Conservation (phyloP, 2,797 vertebrate species). For the Cuculus canorus region DNA sequence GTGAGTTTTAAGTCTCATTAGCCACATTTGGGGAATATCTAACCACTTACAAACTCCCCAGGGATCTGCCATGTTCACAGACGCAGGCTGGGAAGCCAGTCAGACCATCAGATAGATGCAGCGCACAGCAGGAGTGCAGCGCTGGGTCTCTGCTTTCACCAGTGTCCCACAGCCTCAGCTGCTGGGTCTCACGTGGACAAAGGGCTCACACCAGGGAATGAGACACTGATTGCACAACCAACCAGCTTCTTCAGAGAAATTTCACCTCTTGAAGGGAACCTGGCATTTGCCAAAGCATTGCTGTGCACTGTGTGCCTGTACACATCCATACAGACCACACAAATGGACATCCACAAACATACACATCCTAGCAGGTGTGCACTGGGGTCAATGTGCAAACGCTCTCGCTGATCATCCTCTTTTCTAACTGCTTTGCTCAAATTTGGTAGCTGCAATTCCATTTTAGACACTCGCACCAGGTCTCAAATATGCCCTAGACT, state of each 20-base stretch:
- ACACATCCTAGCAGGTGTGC: neutral
- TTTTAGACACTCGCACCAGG: neutral
- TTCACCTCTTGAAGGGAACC: neutral
- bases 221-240: neutral
- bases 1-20: neutral
- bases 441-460: neutral
- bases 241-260: neutral
- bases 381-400: neutral
- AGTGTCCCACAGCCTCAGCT: neutral
- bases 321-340: neutral
- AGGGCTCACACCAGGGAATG: neutral
- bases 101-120: fast-evolving
- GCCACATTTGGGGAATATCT: neutral
- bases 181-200: neutral
- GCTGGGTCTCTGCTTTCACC: neutral
- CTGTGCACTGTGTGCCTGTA: neutral
- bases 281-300: neutral
- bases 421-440: neutral
- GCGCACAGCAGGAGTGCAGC: neutral
- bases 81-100: fast-evolving
- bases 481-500: neutral
- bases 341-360: neutral
- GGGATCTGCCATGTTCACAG: neutral
- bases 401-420: neutral
- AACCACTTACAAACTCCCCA: neutral